Evolutionary conservation across 2,888 invertebrate genomes (phyloP).

Genomic region (Drosophila histrio): DNA sequence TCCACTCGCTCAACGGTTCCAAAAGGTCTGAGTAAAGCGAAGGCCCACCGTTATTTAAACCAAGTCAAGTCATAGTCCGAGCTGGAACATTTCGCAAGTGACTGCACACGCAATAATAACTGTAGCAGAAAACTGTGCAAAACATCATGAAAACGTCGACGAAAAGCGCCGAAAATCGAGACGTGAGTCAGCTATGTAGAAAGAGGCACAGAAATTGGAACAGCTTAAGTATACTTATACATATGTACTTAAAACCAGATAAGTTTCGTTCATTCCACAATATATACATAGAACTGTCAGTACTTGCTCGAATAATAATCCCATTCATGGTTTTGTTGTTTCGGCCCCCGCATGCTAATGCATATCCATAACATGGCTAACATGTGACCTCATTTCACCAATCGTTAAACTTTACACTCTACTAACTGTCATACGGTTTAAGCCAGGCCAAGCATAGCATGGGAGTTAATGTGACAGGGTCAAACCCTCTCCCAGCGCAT

Average conservation of each 20-base stretch:
- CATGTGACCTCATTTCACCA: slow-evolving; percentile 71
- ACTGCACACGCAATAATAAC: slow-evolving; percentile 61
- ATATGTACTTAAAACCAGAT: background rate
- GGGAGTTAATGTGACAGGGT: slow-evolving; percentile 69
- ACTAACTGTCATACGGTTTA: slow-evolving; percentile 58
- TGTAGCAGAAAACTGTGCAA: slow-evolving; percentile 62
- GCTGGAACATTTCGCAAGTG: slow-evolving; percentile 60
- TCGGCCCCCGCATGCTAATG: slow-evolving; percentile 26
- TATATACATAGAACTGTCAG: background rate
- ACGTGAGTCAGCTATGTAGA: slow-evolving; percentile 29
- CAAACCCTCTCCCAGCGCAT: slow-evolving; percentile 41
- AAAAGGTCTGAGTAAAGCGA: slow-evolving; percentile 45
- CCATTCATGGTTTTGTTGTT: slow-evolving; percentile 1
- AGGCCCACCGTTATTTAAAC: slow-evolving; percentile 60
- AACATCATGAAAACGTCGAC: slow-evolving; percentile 6
- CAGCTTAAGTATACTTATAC: slow-evolving; percentile 24
- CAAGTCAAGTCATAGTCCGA: slow-evolving; percentile 31
- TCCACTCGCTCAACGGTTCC: slow-evolving; percentile 23
- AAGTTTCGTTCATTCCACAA: background rate
- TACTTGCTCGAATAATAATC: slow-evolving; percentile 3
- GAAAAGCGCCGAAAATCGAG: slow-evolving; percentile 29
- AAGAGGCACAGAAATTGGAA: slow-evolving; percentile 21
- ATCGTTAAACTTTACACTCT: slow-evolving; percentile 80
- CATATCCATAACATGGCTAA: slow-evolving; percentile 33
- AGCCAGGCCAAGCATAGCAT: slow-evolving; percentile 60